Evolutionary conservation across 2,113 vertebrate species (phyloP).

Genomic region (Perca fluviatilis): DNA sequence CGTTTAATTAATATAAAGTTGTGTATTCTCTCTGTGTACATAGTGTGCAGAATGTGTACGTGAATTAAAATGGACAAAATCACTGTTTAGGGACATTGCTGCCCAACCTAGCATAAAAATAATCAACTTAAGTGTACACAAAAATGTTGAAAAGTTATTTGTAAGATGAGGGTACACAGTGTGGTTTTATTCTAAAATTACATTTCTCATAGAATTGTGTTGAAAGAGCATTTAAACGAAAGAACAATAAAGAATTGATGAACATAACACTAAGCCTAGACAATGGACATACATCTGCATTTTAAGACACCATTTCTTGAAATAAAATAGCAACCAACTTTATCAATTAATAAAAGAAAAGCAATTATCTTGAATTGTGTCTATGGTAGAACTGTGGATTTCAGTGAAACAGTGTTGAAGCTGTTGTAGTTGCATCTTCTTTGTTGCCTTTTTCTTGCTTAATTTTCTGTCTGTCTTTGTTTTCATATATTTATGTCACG

Average conservation of each 20-base stretch:
- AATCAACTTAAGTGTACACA: background rate
- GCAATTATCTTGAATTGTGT: conserved; percentile 27
- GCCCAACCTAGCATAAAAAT: no score
- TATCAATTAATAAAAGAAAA: conserved; percentile 26
- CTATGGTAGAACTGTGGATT: background rate
- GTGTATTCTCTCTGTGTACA: background rate
- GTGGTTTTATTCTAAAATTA: background rate
- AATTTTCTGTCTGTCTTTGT: conserved; percentile 6
- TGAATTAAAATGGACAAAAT: conserved; percentile 12
- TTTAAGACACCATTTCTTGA: background rate
- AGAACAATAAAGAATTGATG: conserved; percentile 6
- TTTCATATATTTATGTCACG: conserved; percentile 2
- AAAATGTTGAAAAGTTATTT: background rate
- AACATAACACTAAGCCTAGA: background rate
- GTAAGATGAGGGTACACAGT: no score
- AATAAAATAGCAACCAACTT: conserved; percentile 14
- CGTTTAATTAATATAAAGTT: conserved; percentile 19
- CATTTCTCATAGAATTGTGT: background rate
- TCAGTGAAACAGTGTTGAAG: background rate
- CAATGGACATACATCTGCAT: background rate
- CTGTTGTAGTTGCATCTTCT: background rate
- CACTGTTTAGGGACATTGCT: background rate
- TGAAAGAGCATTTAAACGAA: background rate
- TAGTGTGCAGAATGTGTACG: background rate
- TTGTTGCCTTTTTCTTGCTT: background rate